Evolutionary conservation across 1,140 invertebrate genomes (phyloP), one percentile per base, ranked within the genome.

Genomic region (Phenacoccus solenopsis): DNA sequence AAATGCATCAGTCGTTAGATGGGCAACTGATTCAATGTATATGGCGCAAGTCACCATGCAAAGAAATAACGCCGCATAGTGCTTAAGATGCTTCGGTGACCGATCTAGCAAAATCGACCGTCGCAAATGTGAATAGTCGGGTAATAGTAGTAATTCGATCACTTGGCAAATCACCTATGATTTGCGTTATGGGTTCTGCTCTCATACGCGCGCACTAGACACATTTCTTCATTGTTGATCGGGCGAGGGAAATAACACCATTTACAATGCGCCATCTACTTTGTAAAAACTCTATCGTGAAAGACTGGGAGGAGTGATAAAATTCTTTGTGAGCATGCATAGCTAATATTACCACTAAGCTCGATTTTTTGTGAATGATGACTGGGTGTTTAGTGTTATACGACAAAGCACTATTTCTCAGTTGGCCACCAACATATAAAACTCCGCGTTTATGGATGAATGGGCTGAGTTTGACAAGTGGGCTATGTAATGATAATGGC

Each of bases 1-100:
- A 30, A 78, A 76, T 16, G 70, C 69, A 30, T 74, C 72, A 0
- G 75, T 73, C 10, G 73, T 35, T 12, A 77, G 21, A 70, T 74
- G 72, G 10, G 27, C 57, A 0, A 75, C 76, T 3, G 75, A 7
- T 70, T 78, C 75, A n/a, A 78, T 28, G 35, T 78, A 75, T n/a
- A 76, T 70, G 20, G 75, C 76, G 64, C 72, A 70, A n/a, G 75
- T 76, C 0, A 72, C 28, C 9, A 74, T 68, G 67, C 76, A 78
- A 21, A 75, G 72, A 69, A 78, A 77, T 2, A 77, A 10, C 64
- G 61, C 64, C 27, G 72, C 57, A 57, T 73, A 72, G 21, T 25
- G 21, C 28, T 67, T 73, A 10, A 21, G 9, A 25, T 68, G 21
- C 28, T 68, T 21, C 28, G 28, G 4, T n/a, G 22, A 25, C 13